Evolutionary conservation across 2,797 vertebrate genomes (phyloP).

Genomic region (Gallinago nigripennis): DNA sequence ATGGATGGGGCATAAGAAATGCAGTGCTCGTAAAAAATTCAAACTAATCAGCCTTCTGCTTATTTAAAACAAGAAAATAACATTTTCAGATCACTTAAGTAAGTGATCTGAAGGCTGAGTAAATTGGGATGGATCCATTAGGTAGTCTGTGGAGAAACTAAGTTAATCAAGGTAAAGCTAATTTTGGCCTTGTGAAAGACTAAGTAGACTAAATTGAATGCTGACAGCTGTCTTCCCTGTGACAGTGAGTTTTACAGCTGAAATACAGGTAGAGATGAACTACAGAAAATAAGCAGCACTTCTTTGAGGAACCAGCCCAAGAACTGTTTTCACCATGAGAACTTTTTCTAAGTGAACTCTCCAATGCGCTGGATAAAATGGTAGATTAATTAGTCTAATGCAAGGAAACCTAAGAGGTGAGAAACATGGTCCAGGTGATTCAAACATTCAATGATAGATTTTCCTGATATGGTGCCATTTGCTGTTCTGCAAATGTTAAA

Average conservation of each 20-base stretch:
- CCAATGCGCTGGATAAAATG: neutral
- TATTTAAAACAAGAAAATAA: neutral
- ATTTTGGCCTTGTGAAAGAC: slow-evolving; percentile 6
- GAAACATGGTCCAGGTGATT: neutral
- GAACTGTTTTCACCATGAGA: neutral
- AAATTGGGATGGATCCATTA: neutral
- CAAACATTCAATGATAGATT: neutral
- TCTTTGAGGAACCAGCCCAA: neutral
- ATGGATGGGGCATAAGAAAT: neutral
- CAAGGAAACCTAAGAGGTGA: neutral
- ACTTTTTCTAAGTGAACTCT: neutral
- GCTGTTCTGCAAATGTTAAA: neutral
- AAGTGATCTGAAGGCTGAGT: neutral
- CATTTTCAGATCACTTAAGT: neutral
- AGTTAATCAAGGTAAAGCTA: slow-evolving; percentile 50
- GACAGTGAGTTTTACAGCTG: neutral
- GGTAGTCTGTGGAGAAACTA: neutral
- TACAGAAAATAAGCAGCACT: neutral
- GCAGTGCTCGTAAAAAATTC: neutral
- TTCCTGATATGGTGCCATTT: neutral
- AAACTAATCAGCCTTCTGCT: neutral
- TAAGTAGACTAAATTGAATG: neutral
- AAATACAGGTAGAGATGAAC: neutral
- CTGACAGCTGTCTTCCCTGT: neutral
- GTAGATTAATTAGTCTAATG: neutral